These are phyloP conservation scores for Dioctria linearis DNA, from an alignment of 2,888 invertebrate genomes.

Conservation along the genomic window DNA sequence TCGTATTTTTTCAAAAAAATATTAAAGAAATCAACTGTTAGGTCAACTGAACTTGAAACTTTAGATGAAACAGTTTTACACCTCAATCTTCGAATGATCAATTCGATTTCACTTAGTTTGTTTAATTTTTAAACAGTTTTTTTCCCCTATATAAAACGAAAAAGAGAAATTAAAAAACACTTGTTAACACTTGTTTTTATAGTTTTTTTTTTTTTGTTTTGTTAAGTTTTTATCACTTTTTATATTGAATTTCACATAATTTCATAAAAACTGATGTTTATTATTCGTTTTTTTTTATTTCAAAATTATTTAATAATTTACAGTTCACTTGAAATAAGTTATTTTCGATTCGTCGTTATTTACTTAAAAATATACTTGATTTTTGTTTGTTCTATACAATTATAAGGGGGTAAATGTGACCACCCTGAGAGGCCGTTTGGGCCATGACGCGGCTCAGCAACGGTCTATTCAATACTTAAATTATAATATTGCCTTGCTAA, in stretches of 20 bases:
- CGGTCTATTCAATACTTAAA: constrained; percentile 59
- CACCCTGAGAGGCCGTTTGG: constrained; percentile 62
- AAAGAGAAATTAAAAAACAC: no score
- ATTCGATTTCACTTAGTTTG: no score
- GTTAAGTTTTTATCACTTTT: neutral
- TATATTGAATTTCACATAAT: neutral
- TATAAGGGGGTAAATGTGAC: constrained; percentile 61
- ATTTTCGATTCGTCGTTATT: no score
- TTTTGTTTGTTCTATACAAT: constrained; percentile 58
- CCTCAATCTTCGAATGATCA: no score
- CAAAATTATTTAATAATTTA: neutral
- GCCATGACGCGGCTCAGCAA: constrained; percentile 63
- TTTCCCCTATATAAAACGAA: no score
- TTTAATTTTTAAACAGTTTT: no score
- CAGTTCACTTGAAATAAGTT: neutral
- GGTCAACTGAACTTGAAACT: no score
- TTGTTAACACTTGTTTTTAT: no score
- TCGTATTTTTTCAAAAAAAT: no score
- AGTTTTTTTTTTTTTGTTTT: neutral
- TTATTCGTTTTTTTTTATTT: neutral
- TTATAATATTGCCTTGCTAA: constrained; percentile 62
- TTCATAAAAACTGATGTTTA: constrained; percentile 6
- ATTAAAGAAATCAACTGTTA: no score
- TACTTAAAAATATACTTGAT: neutral
- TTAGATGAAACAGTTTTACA: no score